phyloP scores from a whole-genome alignment of 2,888 invertebrate species.

The Neria commutata region DNA sequence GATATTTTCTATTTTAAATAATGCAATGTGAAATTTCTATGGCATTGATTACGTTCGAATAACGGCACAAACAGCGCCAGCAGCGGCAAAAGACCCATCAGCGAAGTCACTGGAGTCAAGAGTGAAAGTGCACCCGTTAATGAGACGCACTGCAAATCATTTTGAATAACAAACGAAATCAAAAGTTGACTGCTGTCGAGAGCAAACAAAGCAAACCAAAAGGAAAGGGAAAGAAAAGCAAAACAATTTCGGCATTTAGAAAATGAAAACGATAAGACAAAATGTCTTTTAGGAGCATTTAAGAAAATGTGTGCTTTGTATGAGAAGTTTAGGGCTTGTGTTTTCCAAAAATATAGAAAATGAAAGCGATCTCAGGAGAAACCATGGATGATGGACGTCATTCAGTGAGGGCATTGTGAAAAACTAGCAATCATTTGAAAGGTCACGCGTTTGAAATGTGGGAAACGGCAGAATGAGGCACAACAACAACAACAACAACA shows the following conservation, averaged over 20 bases:
- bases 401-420: too few relatives aligned
- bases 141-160: background rate
- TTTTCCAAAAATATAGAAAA: background rate
- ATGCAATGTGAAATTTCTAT: background rate
- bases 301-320: background rate
- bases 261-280: too few relatives aligned
- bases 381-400: too few relatives aligned
- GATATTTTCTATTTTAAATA: too few relatives aligned
- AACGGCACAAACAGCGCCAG: background rate
- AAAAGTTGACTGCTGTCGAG: background rate
- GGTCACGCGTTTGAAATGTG: too few relatives aligned
- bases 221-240: background rate
- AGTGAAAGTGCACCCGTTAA: slow-evolving; percentile 1
- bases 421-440: too few relatives aligned
- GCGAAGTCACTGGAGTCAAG: background rate
- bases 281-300: too few relatives aligned
- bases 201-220: background rate
- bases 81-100: background rate
- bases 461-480: too few relatives aligned
- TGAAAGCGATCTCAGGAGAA: too few relatives aligned
- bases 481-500: too few relatives aligned
- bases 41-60: background rate
- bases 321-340: too few relatives aligned
- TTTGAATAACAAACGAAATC: background rate
- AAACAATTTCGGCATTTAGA: too few relatives aligned